Evolutionary conservation across 2,797 vertebrate species (phyloP), one percentile per base, ranked within the genome.

Genomic region (Enteromius argenteus): DNA sequence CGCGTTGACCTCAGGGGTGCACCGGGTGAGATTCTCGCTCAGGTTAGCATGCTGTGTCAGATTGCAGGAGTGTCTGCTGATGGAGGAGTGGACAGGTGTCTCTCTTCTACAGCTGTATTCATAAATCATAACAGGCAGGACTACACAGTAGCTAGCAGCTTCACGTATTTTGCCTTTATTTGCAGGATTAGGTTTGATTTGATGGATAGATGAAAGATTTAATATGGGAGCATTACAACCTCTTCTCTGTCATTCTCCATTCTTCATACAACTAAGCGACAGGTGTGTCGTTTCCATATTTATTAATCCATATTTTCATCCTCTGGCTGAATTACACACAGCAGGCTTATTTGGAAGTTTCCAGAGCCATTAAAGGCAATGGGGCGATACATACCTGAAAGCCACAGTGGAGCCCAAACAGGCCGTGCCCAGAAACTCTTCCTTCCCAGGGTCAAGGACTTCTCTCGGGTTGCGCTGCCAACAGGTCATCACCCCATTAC

Each of bases 81-180:
- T 87, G 84, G 88, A 92, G 84, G 85, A 87, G 71, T 77, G 85
- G 91, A 93, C 93, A 94, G 91, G 93, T 94, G 92, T 91, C 85
- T 90, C 83, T 88, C 79, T 81, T 85, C 58, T 64, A 79, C 80
- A 81, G 80, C 85, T 88, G 84, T 84, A 86, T 84, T 77, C 56
- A 85, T 88, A 86, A 86, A 86, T 86, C 87, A 81, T 32, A 73
- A 62, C 32, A 37, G n/a, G 62, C 14, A 30, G 39, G 42, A 37
- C 81, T 87, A 86, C 69, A 86, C 35, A 86, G 64, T 79, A 74
- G 56, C 35, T 30, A 27, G 14, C 62, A 49, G 42, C 42, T 80
- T 68, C 30, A 56, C 66, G 37, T 27, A 21, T 35, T 78, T 10
- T 68, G 53, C 21, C 72, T 42, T 79, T n/a, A 75, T 56, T 58